Evolutionary conservation across 1,140 invertebrate species (phyloP).

Genomic region (Drosophila auraria): DNA sequence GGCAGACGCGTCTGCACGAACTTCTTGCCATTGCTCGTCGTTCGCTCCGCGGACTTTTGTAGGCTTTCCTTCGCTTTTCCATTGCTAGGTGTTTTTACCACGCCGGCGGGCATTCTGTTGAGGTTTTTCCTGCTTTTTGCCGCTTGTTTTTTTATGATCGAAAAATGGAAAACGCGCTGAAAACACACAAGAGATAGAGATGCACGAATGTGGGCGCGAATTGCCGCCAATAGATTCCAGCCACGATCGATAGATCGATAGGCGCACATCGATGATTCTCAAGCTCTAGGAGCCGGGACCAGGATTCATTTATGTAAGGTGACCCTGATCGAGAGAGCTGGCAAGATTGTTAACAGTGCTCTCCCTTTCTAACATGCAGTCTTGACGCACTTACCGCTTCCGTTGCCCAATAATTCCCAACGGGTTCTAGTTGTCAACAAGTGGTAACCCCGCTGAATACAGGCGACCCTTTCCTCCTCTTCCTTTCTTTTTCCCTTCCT

Average conservation of each 20-base stretch:
- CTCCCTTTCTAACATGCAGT: no score
- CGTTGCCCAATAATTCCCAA: no score
- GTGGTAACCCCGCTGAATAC: no score
- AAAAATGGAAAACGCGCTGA: constrained; percentile 32
- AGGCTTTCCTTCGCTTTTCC: constrained; percentile 32
- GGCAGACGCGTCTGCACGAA: constrained; percentile 84
- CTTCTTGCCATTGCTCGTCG: constrained; percentile 74
- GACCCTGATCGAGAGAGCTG: no score
- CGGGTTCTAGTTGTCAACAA: no score
- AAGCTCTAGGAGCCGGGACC: no score
- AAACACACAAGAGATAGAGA: constrained; percentile 32
- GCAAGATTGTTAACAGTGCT: no score
- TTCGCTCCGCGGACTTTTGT: constrained; percentile 53
- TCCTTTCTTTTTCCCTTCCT: no score
- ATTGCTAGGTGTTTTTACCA: constrained; percentile 64
- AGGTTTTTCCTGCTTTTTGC: background rate
- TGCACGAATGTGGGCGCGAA: constrained; percentile 5
- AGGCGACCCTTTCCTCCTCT: no score
- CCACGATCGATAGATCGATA: constrained; percentile 34
- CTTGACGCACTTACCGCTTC: no score
- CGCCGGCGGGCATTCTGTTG: constrained; percentile 58
- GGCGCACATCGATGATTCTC: background rate
- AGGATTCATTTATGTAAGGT: no score
- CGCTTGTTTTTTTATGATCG: constrained; percentile 16
- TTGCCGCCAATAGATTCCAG: constrained; percentile 27